Base-by-base conservation (phyloP, 2,888 invertebrate species). In the Clepsis dumicolana region DNA sequence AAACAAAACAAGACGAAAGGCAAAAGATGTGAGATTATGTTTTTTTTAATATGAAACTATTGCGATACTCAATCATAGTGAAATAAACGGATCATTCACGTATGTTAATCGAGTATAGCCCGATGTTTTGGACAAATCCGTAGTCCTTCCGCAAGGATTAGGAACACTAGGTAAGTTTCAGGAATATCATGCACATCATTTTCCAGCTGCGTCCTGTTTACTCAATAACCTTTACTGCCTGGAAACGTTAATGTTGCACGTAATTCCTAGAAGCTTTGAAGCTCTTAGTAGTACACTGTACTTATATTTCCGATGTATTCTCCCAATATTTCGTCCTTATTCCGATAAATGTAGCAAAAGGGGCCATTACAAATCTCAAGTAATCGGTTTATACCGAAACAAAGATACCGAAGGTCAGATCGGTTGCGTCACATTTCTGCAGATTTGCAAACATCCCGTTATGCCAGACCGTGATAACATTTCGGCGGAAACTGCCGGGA, bases 401-500 rank as follows among this genome's bases (percentile, higher is more conserved):
- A 1, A 35, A 35, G 5, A 5, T 10, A 35, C 35, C 12, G 12
- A 35, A 35, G 12, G 12, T 35, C 1, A 5, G 41, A 16, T 10
- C 12, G 7, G 21, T 21, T 48, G 1, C 2, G 48, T 1, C 48
- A 21, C 10, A 10, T 48, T 21, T 21, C 12, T 25, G n/a, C 12
- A 2, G 35, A 4, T 50, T n/a, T n/a, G 12, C 16, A 35, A 35
- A 56, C 24, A 32, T 18, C 25, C 24, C n/a, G 53, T 24, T 54
- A 54, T 25, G 24, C 25, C 10, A 16, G 35, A 24, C 1, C 29
- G 52, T 1, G 44, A 25, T 54, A 48, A 54, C 41, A 32, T 66
- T 54, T 61, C 25, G 16, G 60, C 16, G 32, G 29, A 38, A 32
- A 53, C 41, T 53, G 32, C 27, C 48, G 21, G 21, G 21, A 21